Conservation (phyloP, 2,113 vertebrate species). For the rat (Rattus norvegicus) region DNA sequence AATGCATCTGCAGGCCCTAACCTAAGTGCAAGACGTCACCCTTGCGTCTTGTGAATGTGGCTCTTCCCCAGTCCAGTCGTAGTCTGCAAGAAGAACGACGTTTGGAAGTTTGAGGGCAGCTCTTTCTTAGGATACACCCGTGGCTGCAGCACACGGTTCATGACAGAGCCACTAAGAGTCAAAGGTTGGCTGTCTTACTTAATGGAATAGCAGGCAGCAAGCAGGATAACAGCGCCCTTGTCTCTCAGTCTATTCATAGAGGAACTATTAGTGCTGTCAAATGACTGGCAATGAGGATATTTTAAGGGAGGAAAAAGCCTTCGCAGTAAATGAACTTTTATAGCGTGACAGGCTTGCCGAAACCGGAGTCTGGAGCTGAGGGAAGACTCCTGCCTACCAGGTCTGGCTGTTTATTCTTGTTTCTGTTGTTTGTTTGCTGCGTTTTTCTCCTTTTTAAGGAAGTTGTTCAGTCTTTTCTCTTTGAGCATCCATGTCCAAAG, state of each 20-base stretch:
- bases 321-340: slow-evolving; percentile 81
- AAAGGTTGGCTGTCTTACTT: slow-evolving; percentile 79
- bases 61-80: slow-evolving; percentile 80
- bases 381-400: slow-evolving; percentile 71
- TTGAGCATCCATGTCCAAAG: slow-evolving; percentile 83
- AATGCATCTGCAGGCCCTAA: slow-evolving; percentile 69
- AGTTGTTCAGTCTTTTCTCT: slow-evolving; percentile 83
- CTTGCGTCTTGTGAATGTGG: slow-evolving; percentile 75
- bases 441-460: slow-evolving; percentile 78
- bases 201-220: slow-evolving; percentile 85
- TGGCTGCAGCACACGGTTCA: slow-evolving; percentile 67
- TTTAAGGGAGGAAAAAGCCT: slow-evolving; percentile 75
- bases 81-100: slow-evolving; percentile 80
- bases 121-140: slow-evolving; percentile 65
- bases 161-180: slow-evolving; percentile 67
- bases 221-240: slow-evolving; percentile 82
- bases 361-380: slow-evolving; percentile 74
- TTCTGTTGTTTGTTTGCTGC: slow-evolving; percentile 84
- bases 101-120: slow-evolving; percentile 72
- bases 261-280: slow-evolving; percentile 84
- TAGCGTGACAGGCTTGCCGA: slow-evolving; percentile 60
- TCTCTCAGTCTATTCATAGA: slow-evolving; percentile 85
- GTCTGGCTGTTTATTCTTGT: slow-evolving; percentile 71
- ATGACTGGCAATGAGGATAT: slow-evolving; percentile 82
- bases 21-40: slow-evolving; percentile 53